Conservation (phyloP, 2,888 invertebrate species). For the Caenorhabditis wallacei region DNA sequence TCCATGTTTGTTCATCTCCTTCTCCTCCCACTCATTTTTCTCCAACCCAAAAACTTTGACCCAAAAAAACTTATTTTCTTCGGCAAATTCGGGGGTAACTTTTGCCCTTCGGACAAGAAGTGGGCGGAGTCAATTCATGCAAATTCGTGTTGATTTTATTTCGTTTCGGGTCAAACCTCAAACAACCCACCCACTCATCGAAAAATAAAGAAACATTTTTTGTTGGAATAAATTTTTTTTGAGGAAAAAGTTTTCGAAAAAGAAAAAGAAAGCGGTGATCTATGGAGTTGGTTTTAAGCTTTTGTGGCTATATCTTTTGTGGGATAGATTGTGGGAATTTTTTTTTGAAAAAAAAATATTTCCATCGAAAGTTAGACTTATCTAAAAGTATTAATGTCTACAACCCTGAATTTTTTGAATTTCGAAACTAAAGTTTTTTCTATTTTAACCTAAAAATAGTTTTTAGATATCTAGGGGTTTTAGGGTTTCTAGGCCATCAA, state of each 20-base stretch:
- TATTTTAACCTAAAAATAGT: no score
- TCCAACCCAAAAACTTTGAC: constrained; percentile 16
- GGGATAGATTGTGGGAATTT: no score
- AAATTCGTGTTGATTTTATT: constrained; percentile 4
- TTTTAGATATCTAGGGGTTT: no score
- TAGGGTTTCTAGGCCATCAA: no score
- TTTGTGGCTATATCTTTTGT: no score
- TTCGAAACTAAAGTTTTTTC: no score
- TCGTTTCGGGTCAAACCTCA: background rate
- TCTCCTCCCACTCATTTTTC: no score
- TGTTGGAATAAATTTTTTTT: background rate
- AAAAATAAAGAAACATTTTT: background rate
- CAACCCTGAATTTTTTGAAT: no score
- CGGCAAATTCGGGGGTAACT: constrained; percentile 14
- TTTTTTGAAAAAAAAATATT: no score
- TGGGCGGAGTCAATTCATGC: background rate
- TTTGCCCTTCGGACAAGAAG: background rate
- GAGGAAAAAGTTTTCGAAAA: background rate
- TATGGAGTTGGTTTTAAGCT: background rate
- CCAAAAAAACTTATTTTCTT: constrained; percentile 14
- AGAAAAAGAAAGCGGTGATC: no score
- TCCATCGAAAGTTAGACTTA: no score
- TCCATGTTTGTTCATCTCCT: background rate
- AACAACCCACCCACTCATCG: constrained; percentile 1
- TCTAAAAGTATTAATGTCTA: no score